These are phyloP conservation scores for Ashinkailepas kermadecensis DNA, from an alignment of 2,888 invertebrate genomes.

Conservation along the genomic window DNA sequence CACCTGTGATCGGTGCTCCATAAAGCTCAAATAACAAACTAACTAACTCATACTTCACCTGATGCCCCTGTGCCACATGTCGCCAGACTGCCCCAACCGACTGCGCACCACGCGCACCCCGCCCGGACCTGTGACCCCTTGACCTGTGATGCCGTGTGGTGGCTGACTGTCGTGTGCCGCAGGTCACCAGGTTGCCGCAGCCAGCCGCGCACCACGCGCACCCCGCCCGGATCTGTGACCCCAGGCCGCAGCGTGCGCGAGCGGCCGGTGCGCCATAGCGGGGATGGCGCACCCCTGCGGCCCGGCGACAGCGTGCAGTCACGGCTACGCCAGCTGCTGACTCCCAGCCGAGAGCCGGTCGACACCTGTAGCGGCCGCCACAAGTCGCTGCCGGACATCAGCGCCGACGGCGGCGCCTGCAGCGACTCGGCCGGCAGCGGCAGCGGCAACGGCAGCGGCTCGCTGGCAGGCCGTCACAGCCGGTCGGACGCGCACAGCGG, in stretches of 20 bases:
- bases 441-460: neutral
- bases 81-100: conserved; percentile 18
- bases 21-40: no score
- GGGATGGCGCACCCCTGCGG: conserved; percentile 40
- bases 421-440: neutral
- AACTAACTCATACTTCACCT: no score
- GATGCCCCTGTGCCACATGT: conserved; percentile 21
- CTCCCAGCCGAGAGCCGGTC: conserved; percentile 46
- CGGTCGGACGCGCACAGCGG: neutral
- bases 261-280: conserved; percentile 27
- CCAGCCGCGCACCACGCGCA: neutral
- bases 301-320: conserved; percentile 63
- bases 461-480: neutral
- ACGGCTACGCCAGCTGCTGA: conserved; percentile 65
- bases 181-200: conserved; percentile 23
- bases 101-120: neutral
- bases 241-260: conserved; percentile 27
- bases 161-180: conserved; percentile 17
- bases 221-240: conserved; percentile 27
- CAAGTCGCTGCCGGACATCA: conserved; percentile 56
- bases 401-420: neutral
- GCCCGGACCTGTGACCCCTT: conserved; percentile 26
- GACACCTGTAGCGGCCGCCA: conserved; percentile 79
- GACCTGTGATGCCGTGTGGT: no score
- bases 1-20: no score